Evolutionary conservation across 2,797 vertebrate genomes (phyloP).

Genomic region (Gila robusta): DNA sequence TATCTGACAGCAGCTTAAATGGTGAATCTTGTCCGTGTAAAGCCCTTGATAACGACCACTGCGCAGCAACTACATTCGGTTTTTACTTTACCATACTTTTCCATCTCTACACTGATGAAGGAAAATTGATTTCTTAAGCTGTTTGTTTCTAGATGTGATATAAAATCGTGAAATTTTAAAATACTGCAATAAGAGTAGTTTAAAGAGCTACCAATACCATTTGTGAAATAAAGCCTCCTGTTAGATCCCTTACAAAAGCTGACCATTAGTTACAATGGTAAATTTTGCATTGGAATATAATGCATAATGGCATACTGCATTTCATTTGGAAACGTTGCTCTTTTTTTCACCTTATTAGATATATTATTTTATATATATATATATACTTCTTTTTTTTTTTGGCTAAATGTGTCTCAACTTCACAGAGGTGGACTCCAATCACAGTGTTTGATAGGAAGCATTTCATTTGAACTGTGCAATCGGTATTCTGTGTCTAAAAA

Average conservation of each 20-base stretch:
- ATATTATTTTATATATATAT: not conserved
- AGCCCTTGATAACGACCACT: slow-evolving; percentile 72
- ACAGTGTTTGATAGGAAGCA: slow-evolving; percentile 30
- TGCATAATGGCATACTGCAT: slow-evolving; percentile 22
- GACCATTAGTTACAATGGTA: not conserved
- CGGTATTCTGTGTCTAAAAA: slow-evolving; percentile 31
- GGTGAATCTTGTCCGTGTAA: slow-evolving; percentile 81
- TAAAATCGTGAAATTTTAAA: slow-evolving; percentile 74
- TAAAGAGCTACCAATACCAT: slow-evolving; percentile 27
- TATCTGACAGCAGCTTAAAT: slow-evolving; percentile 86
- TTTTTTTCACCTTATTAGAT: not conserved
- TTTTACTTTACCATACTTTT: slow-evolving; percentile 16
- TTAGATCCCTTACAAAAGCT: not conserved
- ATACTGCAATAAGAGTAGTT: slow-evolving; percentile 79
- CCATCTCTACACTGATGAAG: slow-evolving; percentile 66
- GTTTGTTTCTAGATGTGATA: slow-evolving; percentile 67
- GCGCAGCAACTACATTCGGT: slow-evolving; percentile 43
- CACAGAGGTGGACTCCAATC: slow-evolving; percentile 16
- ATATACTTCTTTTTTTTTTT: not conserved
- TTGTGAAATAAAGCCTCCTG: not conserved
- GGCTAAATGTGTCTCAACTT: slow-evolving; percentile 29
- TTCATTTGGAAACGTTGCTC: not conserved
- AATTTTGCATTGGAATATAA: slow-evolving; percentile 16
- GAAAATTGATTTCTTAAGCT: slow-evolving; percentile 64
- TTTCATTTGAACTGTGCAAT: slow-evolving; percentile 29